A percentile compares a stretch with the other conserved stretches of the same genome.
phyloP scores from a whole-genome alignment of 2,888 invertebrate genomes.

The Agrochola macilenta region DNA sequence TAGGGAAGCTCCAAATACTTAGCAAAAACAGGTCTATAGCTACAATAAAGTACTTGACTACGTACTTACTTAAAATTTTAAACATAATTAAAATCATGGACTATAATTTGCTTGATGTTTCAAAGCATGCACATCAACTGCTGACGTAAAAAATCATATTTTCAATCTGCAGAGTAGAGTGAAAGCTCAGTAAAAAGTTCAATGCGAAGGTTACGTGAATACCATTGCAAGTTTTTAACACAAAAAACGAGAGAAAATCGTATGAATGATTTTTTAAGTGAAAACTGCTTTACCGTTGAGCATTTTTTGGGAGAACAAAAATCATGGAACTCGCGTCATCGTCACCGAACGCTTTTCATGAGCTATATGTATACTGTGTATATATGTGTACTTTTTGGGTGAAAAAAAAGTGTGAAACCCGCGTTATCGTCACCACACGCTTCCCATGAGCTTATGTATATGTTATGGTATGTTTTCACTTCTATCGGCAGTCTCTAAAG shows the following conservation, averaged over 20 bases:
- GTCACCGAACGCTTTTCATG: too few relatives aligned
- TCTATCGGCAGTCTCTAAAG: too few relatives aligned
- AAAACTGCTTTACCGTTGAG: too few relatives aligned
- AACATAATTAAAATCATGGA: neutral
- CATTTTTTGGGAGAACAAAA: too few relatives aligned
- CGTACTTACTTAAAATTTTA: neutral
- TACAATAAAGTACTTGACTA: neutral
- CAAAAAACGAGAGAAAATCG: neutral
- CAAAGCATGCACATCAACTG: neutral
- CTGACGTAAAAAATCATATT: neutral
- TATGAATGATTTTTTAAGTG: constrained; percentile 24
- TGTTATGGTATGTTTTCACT: too few relatives aligned
- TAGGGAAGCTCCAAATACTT: neutral
- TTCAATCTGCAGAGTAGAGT: neutral
- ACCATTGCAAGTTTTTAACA: neutral
- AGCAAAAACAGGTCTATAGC: neutral
- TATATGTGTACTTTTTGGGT: too few relatives aligned
- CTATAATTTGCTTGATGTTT: neutral
- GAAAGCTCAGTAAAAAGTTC: neutral
- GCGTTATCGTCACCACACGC: too few relatives aligned
- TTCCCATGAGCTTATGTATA: too few relatives aligned
- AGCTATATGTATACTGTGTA: too few relatives aligned
- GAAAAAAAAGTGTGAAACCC: too few relatives aligned
- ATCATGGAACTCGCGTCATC: too few relatives aligned
- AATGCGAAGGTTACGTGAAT: neutral